Conservation (phyloP, 2,797 vertebrate genomes). For the Pampus argenteus region DNA sequence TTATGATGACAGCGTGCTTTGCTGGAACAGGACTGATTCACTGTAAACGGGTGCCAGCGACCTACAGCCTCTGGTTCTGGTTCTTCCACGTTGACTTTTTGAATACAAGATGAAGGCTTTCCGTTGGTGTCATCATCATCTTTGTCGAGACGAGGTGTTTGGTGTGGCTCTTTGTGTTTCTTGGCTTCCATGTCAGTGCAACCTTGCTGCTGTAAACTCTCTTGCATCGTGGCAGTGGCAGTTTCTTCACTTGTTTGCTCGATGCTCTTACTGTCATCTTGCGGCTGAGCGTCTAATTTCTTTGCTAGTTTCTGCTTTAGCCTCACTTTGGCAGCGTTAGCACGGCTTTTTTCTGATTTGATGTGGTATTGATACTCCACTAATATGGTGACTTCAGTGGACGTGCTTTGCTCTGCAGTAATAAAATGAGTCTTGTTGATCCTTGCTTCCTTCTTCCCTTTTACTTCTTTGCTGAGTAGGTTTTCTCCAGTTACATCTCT, state of each 20-base stretch:
- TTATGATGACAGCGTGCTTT: slow-evolving; percentile 13
- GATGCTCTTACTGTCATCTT: not conserved
- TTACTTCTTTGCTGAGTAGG: not conserved
- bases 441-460: not conserved
- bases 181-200: not conserved
- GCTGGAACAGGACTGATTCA: slow-evolving; percentile 72
- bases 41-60: slow-evolving; percentile 77
- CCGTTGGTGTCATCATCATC: not conserved
- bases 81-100: not conserved
- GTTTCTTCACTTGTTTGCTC: not conserved
- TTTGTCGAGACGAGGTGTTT: not conserved
- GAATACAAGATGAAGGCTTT: not conserved
- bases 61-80: not conserved
- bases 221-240: not conserved
- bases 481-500: not conserved
- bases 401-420: not conserved
- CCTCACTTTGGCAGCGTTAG: not conserved
- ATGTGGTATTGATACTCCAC: not conserved
- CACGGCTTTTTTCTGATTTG: not conserved
- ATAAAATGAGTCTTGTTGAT: too few relatives aligned
- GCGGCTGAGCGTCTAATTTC: slow-evolving; percentile 10
- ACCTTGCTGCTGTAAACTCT: slow-evolving; percentile 18
- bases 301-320: not conserved
- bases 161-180: not conserved
- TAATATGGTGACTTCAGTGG: not conserved